A percentile compares a stretch with the other conserved stretches of the same genome.
phyloP scores from a whole-genome alignment of 2,888 invertebrate species.

The Rhyacophila evoluta region DNA sequence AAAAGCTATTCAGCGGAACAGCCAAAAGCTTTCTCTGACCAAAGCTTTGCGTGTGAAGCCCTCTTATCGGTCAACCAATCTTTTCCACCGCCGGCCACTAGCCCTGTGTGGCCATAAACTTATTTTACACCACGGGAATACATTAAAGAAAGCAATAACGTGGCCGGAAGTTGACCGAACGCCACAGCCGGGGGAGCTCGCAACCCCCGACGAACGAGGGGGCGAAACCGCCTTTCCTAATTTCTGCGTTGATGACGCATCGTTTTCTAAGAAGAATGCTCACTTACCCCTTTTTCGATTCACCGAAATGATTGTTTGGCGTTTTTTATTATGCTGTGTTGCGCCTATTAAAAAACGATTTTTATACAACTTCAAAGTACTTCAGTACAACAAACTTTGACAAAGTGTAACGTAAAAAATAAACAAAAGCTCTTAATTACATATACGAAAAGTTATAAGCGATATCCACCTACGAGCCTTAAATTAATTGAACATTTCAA shows the following conservation, averaged over 20 bases:
- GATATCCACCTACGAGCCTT: too few species aligned
- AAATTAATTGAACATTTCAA: too few species aligned
- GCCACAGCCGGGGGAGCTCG: neutral
- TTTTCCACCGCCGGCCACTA: neutral
- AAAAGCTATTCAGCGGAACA: neutral
- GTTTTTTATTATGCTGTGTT: neutral
- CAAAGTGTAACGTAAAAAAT: too few species aligned
- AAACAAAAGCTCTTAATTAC: too few species aligned
- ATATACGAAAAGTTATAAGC: too few species aligned
- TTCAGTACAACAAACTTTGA: too few species aligned
- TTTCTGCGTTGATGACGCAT: conserved; percentile 3
- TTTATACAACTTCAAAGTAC: too few species aligned
- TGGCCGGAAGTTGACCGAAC: conserved; percentile 16
- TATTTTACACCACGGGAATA: conserved; percentile 14
- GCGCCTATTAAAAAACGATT: neutral
- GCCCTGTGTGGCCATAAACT: conserved; percentile 4
- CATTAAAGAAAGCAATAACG: conserved; percentile 22
- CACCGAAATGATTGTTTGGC: neutral
- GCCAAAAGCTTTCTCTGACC: neutral
- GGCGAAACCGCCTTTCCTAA: neutral
- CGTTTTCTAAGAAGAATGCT: neutral
- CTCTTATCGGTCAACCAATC: neutral
- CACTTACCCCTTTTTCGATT: neutral
- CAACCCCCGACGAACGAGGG: neutral
- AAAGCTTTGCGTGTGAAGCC: neutral